Evolutionary conservation across 1,140 invertebrate genomes (phyloP), one percentile per base, ranked within the genome.

Genomic region (Homarus americanus): DNA sequence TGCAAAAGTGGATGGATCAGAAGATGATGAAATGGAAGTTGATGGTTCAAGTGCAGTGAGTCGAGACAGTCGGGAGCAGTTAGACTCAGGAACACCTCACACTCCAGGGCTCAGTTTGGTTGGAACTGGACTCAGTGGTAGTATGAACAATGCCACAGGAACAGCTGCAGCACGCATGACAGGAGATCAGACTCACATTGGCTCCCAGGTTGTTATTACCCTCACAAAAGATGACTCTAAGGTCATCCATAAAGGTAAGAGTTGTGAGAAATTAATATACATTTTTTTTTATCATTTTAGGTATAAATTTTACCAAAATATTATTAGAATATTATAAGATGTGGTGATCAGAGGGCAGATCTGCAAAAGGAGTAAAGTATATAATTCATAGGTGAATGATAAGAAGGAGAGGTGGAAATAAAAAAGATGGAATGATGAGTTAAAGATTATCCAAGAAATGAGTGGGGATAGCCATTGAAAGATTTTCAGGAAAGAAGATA

Each of bases 181-280:
- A n/a, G 86, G 76, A 2, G 86, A 88, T 24, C 76, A 79, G 4
- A 53, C 24, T 41, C 78, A 76, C 24, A 53, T 63, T 20, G 89
- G 89, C 3, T 91, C 89, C 3, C 89, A 86, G 32, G 73, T 91
- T 7, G 58, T 91, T 5, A 86, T 91, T 53, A 86, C 82, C n/a
- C 66, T 86, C 5, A 84, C 82, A 20, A 84, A 91, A 28, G 89
- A 91, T 32, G 89, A 91, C 73, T n/a, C 90, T 49, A 80, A 86
- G 38, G 28, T 44, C 17, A 75, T 76, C 28, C 38, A 75, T 3
- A 83, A 84, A 85, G 90, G 90, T 91, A 69, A 32, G 12, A n/a
- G n/a, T n/a, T n/a, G n/a, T n/a, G n/a, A n/a, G n/a, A n/a, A n/a
- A n/a, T n/a, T n/a, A n/a, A n/a, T n/a, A n/a, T n/a, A n/a, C n/a